Evolutionary conservation across 1,140 invertebrate species (phyloP).

Genomic region (Metopolophium dirhodum): DNA sequence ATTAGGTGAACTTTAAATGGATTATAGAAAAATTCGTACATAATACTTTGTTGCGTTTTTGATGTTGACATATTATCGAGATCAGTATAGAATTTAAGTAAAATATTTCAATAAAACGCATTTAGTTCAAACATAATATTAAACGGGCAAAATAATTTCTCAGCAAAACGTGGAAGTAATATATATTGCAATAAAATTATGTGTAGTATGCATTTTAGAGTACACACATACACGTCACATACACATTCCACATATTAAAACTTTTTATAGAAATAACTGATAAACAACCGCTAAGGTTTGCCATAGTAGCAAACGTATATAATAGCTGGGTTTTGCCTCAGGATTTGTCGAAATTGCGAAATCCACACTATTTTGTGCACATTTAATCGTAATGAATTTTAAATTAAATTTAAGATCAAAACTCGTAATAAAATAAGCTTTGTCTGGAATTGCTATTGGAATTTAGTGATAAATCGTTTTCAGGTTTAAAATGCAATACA

Average conservation of each 20-base stretch:
- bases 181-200: not conserved
- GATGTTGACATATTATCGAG: not conserved
- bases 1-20: not conserved
- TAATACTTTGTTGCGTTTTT: not conserved
- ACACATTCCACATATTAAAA: not conserved
- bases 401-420: not conserved
- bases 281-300: not conserved
- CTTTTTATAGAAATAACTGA: not conserved
- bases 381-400: not conserved
- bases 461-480: not conserved
- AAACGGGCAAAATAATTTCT: not conserved
- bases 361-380: not conserved
- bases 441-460: not conserved
- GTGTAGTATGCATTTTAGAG: not conserved
- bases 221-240: not conserved
- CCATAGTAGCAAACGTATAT: not conserved
- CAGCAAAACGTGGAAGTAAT: not conserved
- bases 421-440: not conserved
- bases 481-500: not conserved
- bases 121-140: not conserved
- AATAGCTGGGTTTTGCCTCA: not conserved
- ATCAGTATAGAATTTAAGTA: not conserved
- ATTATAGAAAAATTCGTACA: not conserved
- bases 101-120: not conserved
- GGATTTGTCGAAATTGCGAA: not conserved